These are phyloP conservation scores for Abscondita cerata DNA, from an alignment of 2,888 invertebrate species.

Conservation along the genomic window DNA sequence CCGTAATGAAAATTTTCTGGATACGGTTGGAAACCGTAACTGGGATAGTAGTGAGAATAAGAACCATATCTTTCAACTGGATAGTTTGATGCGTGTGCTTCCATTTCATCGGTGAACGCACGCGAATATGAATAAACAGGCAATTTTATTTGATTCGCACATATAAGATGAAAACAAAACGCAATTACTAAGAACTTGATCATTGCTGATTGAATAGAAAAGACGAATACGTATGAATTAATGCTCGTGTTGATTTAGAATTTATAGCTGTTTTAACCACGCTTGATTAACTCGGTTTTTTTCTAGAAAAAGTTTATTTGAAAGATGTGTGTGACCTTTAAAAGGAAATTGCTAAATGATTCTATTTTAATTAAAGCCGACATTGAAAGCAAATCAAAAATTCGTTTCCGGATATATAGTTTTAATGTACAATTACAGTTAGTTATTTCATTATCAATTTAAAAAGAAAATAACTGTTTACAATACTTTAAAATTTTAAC, in stretches of 20 bases:
- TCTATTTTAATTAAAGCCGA: slow-evolving; percentile 28
- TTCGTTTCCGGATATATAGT: slow-evolving; percentile 31
- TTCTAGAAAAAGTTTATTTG: slow-evolving; percentile 16
- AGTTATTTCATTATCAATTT: too few relatives aligned
- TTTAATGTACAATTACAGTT: slow-evolving; percentile 22
- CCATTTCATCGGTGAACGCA: slow-evolving; percentile 56
- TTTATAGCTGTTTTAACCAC: slow-evolving; percentile 26
- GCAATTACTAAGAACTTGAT: slow-evolving; percentile 17
- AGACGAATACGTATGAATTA: neutral
- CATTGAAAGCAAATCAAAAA: slow-evolving; percentile 27
- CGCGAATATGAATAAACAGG: slow-evolving; percentile 55
- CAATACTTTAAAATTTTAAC: too few relatives aligned
- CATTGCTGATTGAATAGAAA: slow-evolving; percentile 25
- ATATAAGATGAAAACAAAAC: neutral
- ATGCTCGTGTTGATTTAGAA: neutral
- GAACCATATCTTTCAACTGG: slow-evolving; percentile 64
- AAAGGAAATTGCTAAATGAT: slow-evolving; percentile 24
- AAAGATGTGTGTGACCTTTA: slow-evolving; percentile 33
- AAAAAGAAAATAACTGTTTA: too few relatives aligned
- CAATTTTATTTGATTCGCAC: slow-evolving; percentile 34
- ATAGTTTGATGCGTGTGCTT: slow-evolving; percentile 52
- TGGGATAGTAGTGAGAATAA: slow-evolving; percentile 66
- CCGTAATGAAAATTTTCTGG: slow-evolving; percentile 17
- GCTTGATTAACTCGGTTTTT: slow-evolving; percentile 26
- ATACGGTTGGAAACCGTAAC: slow-evolving; percentile 14